A percentile compares a stretch with the other conserved stretches of the same genome.
Conservation (phyloP, 2,113 vertebrate genomes). For the Vidua chalybeata region DNA sequence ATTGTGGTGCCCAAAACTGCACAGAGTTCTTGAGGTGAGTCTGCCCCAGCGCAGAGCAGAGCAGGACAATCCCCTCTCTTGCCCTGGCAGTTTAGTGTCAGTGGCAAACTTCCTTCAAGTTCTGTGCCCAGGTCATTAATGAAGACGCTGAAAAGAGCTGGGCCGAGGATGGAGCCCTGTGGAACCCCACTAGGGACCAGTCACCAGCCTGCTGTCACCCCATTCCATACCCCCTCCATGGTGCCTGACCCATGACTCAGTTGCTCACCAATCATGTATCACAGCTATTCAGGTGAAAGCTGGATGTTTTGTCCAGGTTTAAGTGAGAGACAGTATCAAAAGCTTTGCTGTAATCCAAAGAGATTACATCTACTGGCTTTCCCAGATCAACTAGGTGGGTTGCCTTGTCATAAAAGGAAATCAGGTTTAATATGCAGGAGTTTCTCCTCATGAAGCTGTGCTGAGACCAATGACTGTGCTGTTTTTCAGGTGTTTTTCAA, state of each 20-base stretch:
- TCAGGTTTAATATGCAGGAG: not conserved
- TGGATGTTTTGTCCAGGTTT: not conserved
- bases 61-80: not conserved
- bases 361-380: not conserved
- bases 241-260: not conserved
- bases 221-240: not conserved
- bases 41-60: fast-evolving
- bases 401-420: not conserved
- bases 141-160: not conserved
- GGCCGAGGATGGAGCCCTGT: not conserved
- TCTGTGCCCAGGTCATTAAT: not conserved
- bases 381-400: not conserved
- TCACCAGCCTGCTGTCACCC: not conserved
- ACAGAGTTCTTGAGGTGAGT: not conserved
- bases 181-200: not conserved
- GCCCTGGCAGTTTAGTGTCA: not conserved
- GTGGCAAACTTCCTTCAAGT: not conserved
- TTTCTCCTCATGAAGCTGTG: not conserved
- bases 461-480: not conserved
- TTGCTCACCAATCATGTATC: not conserved
- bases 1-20: not conserved
- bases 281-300: too few species aligned
- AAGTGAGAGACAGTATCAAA: not conserved
- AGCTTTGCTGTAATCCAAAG: not conserved
- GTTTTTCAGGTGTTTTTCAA: not conserved